Evolutionary conservation across 30 jellyfish, hydroid and myxozoan genomes (phyloP).

Genomic region (Aurelia sp.): DNA sequence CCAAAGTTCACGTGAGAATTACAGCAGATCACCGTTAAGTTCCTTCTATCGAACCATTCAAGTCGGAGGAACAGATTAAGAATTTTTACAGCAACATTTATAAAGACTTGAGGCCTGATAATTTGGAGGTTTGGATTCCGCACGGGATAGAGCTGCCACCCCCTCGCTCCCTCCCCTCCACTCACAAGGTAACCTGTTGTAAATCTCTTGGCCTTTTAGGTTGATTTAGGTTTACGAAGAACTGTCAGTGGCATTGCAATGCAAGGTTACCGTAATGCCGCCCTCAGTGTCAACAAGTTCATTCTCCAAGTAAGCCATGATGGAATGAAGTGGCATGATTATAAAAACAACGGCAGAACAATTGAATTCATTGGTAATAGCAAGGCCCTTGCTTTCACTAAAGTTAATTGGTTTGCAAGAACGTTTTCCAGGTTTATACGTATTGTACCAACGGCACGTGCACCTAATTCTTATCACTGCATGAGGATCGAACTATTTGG

Average conservation of each 20-base stretch:
- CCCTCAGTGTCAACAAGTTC: neutral
- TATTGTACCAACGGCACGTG: slow-evolving; percentile 21
- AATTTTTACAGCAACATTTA: too few relatives aligned
- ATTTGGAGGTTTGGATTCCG: too few relatives aligned
- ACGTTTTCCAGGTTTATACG: slow-evolving; percentile 22
- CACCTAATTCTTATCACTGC: neutral
- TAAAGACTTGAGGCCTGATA: too few relatives aligned
- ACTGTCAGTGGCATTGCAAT: slow-evolving; percentile 34
- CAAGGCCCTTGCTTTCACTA: too few relatives aligned
- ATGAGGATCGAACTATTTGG: slow-evolving; percentile 60
- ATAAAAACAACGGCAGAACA: neutral
- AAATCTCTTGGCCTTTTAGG: neutral
- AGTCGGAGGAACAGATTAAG: too few relatives aligned
- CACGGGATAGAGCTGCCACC: too few relatives aligned
- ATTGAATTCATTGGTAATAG: too few relatives aligned
- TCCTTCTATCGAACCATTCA: too few relatives aligned
- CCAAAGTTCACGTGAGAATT: too few relatives aligned
- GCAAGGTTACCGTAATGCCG: neutral
- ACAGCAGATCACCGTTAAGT: too few relatives aligned
- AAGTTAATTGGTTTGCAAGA: slow-evolving; percentile 25
- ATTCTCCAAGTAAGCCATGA: neutral
- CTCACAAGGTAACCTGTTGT: too few relatives aligned
- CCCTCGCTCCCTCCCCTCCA: too few relatives aligned
- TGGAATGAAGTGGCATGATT: neutral
- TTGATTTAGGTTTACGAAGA: slow-evolving; percentile 36